A percentile compares a stretch with the other conserved stretches of the same genome.
These are phyloP conservation scores for Amblyjoppa proteus DNA, from an alignment of 2,888 invertebrate genomes.

Conservation along the genomic window DNA sequence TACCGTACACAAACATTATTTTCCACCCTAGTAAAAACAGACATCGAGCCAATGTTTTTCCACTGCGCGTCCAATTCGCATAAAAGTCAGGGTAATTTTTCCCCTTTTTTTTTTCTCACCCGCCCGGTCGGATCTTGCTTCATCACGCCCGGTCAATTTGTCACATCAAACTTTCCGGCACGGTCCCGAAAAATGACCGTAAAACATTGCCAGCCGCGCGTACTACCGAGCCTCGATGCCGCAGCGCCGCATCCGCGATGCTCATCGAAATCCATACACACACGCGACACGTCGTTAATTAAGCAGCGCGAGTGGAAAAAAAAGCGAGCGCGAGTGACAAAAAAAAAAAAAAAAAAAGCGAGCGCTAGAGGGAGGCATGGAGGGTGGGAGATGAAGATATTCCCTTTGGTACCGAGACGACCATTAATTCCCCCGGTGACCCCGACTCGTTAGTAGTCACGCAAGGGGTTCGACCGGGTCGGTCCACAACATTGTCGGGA, in stretches of 20 bases:
- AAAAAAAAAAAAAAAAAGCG: neutral
- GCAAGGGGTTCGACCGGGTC: slow-evolving; percentile 59
- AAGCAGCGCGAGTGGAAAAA: slow-evolving; percentile 3
- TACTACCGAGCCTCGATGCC: neutral
- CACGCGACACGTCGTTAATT: slow-evolving; percentile 26
- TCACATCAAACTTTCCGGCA: too few relatives aligned
- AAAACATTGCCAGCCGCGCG: neutral
- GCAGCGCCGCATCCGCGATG: neutral
- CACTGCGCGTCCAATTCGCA: too few relatives aligned
- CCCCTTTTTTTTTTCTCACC: too few relatives aligned
- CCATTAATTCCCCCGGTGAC: slow-evolving; percentile 59
- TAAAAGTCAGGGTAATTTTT: too few relatives aligned
- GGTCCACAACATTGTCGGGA: slow-evolving; percentile 52
- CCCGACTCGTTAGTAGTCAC: slow-evolving; percentile 66
- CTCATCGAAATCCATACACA: slow-evolving; percentile 7
- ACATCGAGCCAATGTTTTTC: too few relatives aligned
- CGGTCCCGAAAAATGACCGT: too few relatives aligned
- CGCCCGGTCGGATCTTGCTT: too few relatives aligned
- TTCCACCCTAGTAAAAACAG: too few relatives aligned
- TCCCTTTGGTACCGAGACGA: slow-evolving; percentile 59
- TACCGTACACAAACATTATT: too few relatives aligned
- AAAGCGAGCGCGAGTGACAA: neutral
- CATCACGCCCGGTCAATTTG: too few relatives aligned
- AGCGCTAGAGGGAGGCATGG: neutral
- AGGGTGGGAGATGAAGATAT: slow-evolving; percentile 36